These are phyloP conservation scores for Antheraea pernyi DNA, from an alignment of 1,140 invertebrate species.

Conservation along the genomic window DNA sequence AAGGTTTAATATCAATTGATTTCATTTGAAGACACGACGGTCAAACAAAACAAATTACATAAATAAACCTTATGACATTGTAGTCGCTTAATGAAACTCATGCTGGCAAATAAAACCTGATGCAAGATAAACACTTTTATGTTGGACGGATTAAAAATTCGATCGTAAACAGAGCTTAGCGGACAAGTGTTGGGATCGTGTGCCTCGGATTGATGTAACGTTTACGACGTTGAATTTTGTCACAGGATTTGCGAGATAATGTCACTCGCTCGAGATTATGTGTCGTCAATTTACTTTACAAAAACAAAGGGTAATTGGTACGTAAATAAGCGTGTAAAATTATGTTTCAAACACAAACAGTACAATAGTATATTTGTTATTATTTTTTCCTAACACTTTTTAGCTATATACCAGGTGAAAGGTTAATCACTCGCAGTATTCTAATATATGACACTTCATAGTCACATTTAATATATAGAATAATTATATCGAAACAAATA, in stretches of 20 bases:
- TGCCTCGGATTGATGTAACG: constrained; percentile 1
- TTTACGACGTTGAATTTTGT: constrained; percentile 19
- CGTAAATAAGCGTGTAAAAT: not conserved
- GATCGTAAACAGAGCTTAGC: constrained; percentile 35
- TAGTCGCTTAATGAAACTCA: not conserved
- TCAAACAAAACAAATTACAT: not conserved
- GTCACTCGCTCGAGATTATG: constrained; percentile 8
- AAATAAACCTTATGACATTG: constrained; percentile 3
- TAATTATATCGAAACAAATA: no score
- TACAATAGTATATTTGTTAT: no score
- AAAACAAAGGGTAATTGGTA: not conserved
- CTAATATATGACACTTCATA: no score
- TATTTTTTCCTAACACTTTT: no score
- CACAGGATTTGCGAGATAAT: constrained; percentile 13
- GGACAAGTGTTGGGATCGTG: constrained; percentile 7
- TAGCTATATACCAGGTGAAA: no score
- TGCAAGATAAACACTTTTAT: constrained; percentile 40
- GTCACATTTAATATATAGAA: no score
- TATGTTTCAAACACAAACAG: no score
- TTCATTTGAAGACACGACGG: not conserved
- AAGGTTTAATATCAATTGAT: not conserved
- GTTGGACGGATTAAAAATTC: constrained; percentile 45
- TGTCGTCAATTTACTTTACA: constrained; percentile 3
- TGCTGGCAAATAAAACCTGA: constrained; percentile 31
- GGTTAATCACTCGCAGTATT: no score